Conservation (phyloP, 2,888 invertebrate species). For the Proisotoma minuta region DNA sequence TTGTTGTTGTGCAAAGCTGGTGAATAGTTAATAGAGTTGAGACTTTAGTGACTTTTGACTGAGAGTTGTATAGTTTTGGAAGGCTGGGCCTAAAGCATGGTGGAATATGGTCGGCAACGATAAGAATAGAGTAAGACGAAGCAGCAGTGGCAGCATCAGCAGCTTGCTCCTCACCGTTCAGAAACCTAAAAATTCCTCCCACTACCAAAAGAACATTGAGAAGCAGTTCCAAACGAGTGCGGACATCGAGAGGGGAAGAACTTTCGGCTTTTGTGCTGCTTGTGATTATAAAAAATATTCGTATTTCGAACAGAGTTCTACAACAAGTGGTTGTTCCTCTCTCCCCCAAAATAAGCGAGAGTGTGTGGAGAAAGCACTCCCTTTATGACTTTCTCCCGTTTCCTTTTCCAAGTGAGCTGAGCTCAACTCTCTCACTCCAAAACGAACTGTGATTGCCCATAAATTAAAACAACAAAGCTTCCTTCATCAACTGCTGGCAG, state of each 20-base stretch:
- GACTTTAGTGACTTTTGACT: not conserved
- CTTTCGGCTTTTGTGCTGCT: not conserved
- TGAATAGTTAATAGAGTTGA: too few species aligned
- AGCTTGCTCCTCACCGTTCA: constrained; percentile 30
- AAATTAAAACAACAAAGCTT: not conserved
- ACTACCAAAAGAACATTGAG: constrained; percentile 20
- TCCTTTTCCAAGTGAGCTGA: not conserved
- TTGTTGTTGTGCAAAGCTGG: too few species aligned
- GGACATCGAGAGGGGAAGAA: constrained; percentile 21
- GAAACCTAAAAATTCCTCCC: constrained; percentile 26
- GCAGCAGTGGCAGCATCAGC: constrained; percentile 35
- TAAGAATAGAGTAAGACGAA: constrained; percentile 34
- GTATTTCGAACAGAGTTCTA: not conserved
- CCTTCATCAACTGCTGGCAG: not conserved
- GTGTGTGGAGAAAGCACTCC: too few species aligned
- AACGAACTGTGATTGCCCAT: not conserved
- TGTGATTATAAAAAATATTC: constrained; percentile 5
- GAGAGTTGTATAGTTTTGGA: not conserved
- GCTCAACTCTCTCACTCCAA: too few species aligned
- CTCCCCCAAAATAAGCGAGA: too few species aligned
- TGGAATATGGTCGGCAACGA: constrained; percentile 43
- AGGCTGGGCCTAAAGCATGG: constrained; percentile 28
- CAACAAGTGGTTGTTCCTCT: too few species aligned
- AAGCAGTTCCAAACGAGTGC: constrained; percentile 12
- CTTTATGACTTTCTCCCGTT: not conserved